Conservation (phyloP, 1,140 invertebrate species). For the Kradibia gibbosae region DNA sequence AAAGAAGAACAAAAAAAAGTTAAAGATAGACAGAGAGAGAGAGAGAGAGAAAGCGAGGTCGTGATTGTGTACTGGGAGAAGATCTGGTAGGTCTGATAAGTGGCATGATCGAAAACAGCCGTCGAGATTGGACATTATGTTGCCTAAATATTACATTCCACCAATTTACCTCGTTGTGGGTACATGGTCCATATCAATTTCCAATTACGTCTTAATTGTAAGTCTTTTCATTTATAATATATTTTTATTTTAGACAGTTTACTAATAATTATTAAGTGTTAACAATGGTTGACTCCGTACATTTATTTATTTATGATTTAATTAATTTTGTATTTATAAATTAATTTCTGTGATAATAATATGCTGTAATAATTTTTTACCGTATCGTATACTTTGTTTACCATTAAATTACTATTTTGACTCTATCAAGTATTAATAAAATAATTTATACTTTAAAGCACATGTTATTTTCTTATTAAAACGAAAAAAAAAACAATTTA, state of each 20-base stretch:
- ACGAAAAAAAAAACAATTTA: no score
- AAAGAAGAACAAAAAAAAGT: no score
- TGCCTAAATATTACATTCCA: slow-evolving; percentile 61
- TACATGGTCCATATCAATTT: not conserved
- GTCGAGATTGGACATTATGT: slow-evolving; percentile 59
- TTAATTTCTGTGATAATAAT: not conserved
- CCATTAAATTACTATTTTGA: no score
- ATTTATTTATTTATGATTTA: not conserved
- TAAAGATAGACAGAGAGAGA: not conserved
- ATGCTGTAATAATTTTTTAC: no score
- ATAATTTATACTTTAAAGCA: no score
- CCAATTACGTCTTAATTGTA: not conserved
- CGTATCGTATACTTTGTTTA: no score
- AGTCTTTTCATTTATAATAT: not conserved
- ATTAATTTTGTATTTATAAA: not conserved
- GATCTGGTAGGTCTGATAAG: slow-evolving; percentile 61
- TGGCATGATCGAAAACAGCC: slow-evolving; percentile 58
- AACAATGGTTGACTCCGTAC: not conserved
- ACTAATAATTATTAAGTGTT: not conserved
- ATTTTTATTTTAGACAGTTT: not conserved
- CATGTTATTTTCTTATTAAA: no score
- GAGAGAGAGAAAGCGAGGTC: not conserved
- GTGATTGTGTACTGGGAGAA: slow-evolving; percentile 39
- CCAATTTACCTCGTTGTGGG: slow-evolving; percentile 56
- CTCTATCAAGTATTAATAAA: no score